Evolutionary conservation across 2,888 invertebrate genomes (phyloP), one percentile per base, ranked within the genome.

Genomic region (Rhimphoctona megacephalus): DNA sequence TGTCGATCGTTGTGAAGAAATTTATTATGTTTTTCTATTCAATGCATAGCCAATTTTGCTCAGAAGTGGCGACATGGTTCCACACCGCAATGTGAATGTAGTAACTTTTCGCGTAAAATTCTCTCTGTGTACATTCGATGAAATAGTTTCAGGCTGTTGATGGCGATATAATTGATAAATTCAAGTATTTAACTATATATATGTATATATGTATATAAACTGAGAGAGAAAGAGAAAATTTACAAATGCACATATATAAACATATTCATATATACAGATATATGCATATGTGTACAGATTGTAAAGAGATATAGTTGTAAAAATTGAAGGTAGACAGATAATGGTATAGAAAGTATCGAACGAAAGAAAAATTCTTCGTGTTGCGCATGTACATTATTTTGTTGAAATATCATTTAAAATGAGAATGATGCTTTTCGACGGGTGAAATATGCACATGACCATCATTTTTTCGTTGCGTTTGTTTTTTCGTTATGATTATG

Each of bases 71-170:
- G n/a, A n/a, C n/a, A n/a, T n/a, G n/a, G n/a, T n/a, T n/a, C n/a
- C n/a, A n/a, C n/a, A n/a, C n/a, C n/a, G n/a, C n/a, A n/a, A n/a
- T n/a, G n/a, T n/a, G n/a, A n/a, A n/a, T n/a, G n/a, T n/a, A n/a
- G n/a, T n/a, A n/a, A n/a, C n/a, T n/a, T n/a, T n/a, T n/a, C n/a
- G n/a, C n/a, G n/a, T n/a, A n/a, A n/a, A n/a, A n/a, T n/a, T n/a
- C n/a, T n/a, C n/a, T n/a, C n/a, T 73, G 54, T 64, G 61, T 78
- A 86, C 88, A 91, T 39, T 74, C 82, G 79, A 87, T 89, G 89
- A 87, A 72, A 87, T 81, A 86, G 87, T 83, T 86, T 85, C 87
- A 90, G 88, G 89, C 87, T 72, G 69, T 88, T 88, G 89, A 87
- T 88, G 85, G 82, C 73, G 43, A 39, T 43, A 7, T 76, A 86